phyloP scores from a whole-genome alignment of 1,140 invertebrate species.

The Macrobrachium rosenbergii region DNA sequence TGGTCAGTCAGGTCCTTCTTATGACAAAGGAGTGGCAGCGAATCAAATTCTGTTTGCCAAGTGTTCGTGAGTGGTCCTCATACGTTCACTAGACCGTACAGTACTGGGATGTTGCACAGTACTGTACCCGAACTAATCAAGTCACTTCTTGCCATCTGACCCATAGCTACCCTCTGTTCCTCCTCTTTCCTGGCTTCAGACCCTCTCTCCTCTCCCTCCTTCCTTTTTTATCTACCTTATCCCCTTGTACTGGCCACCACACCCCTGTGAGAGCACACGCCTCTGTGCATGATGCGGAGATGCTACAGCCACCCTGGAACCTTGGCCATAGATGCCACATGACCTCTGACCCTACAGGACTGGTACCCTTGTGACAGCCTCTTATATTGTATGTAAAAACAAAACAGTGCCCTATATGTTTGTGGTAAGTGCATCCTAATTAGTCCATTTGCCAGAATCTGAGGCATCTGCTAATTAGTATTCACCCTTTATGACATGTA shows the following conservation, averaged over 20 bases:
- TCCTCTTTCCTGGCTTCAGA: neutral
- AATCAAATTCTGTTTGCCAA: no score
- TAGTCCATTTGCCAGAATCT: neutral
- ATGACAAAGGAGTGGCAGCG: no score
- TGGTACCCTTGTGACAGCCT: slow-evolving; percentile 31
- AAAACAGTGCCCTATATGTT: slow-evolving; percentile 15
- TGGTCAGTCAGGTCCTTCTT: no score
- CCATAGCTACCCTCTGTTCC: no score
- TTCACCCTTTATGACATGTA: neutral
- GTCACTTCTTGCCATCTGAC: no score
- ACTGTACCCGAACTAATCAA: no score
- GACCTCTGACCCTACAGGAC: slow-evolving; percentile 43
- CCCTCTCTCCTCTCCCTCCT: neutral
- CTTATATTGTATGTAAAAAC: neutral
- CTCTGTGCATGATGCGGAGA: slow-evolving; percentile 60
- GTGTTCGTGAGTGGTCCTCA: no score
- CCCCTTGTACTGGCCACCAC: slow-evolving; percentile 61
- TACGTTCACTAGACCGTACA: no score
- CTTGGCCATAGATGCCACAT: slow-evolving; percentile 32
- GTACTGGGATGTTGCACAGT: no score
- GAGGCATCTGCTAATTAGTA: slow-evolving; percentile 24
- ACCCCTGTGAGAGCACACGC: slow-evolving; percentile 57
- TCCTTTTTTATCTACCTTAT: neutral
- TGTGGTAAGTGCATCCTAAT: slow-evolving; percentile 37
- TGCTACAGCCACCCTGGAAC: slow-evolving; percentile 49